Percentiles rank a stretch among this genome's conserved stretches.
Conservation (phyloP, 1,140 invertebrate genomes). For the Drosophila tsacasi region DNA sequence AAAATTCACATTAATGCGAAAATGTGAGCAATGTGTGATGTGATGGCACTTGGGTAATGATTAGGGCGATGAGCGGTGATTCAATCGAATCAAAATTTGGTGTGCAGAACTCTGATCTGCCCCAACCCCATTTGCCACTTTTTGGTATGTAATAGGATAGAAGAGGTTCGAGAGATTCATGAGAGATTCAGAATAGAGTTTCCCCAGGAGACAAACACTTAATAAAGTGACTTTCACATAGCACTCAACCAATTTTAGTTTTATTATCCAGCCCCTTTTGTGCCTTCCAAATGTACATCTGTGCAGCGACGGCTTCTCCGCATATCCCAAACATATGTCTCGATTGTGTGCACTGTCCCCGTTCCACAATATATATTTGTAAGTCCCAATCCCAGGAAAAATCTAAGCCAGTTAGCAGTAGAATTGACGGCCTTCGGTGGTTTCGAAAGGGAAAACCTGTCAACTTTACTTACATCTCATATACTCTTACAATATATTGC, state of each 20-base stretch:
- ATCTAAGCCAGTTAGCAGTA: constrained; percentile 28
- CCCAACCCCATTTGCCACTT: constrained; percentile 3
- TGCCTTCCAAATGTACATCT: constrained; percentile 26
- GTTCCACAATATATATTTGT: constrained; percentile 28
- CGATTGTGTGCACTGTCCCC: constrained; percentile 72
- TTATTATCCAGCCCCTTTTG: constrained; percentile 34
- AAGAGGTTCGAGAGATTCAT: constrained; percentile 4
- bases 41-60: constrained; percentile 64
- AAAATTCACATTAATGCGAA: constrained; percentile 58
- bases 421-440: background rate
- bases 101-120: constrained; percentile 8
- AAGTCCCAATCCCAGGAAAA: constrained; percentile 21
- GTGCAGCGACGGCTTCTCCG: constrained; percentile 22
- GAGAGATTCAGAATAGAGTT: constrained; percentile 2
- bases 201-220: constrained; percentile 70
- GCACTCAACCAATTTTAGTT: constrained; percentile 65
- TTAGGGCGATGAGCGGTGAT: constrained; percentile 61
- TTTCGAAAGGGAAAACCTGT: constrained; percentile 6
- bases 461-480: constrained; percentile 4
- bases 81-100: constrained; percentile 53
- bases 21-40: constrained; percentile 77
- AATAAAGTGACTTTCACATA: constrained; percentile 78
- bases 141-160: constrained; percentile 7
- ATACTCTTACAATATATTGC: background rate
- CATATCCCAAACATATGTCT: constrained; percentile 76